These are phyloP conservation scores for Zaprionus gabonicus DNA, from an alignment of 1,140 invertebrate species.

Conservation along the genomic window DNA sequence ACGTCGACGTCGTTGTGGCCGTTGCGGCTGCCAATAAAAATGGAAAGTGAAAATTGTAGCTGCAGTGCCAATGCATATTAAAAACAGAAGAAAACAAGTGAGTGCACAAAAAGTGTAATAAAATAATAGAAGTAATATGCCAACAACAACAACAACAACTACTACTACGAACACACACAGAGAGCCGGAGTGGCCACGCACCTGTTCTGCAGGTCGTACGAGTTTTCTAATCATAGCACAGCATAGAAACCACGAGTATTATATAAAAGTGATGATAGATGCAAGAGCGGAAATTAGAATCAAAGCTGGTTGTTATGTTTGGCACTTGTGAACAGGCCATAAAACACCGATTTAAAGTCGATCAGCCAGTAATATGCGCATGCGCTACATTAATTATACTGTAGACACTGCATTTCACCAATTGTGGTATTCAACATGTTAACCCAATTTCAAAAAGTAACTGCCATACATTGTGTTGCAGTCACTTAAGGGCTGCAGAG, in stretches of 20 bases:
- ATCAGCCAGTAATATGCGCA: slow-evolving; percentile 22
- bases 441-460: slow-evolving; percentile 34
- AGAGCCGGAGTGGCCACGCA: slow-evolving; percentile 40
- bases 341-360: slow-evolving; percentile 29
- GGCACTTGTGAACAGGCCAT: slow-evolving; percentile 43
- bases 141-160: slow-evolving; percentile 14
- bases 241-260: slow-evolving; percentile 56
- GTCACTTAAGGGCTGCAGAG: not conserved
- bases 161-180: slow-evolving; percentile 34
- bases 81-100: slow-evolving; percentile 52
- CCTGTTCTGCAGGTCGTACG: slow-evolving; percentile 68
- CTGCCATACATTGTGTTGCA: not conserved
- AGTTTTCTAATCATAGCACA: slow-evolving; percentile 69
- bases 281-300: slow-evolving; percentile 43
- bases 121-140: slow-evolving; percentile 64
- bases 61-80: slow-evolving; percentile 77
- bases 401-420: slow-evolving; percentile 35
- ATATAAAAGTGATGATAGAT: slow-evolving; percentile 67
- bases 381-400: slow-evolving; percentile 17
- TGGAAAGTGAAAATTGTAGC: slow-evolving; percentile 81
- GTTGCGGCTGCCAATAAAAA: slow-evolving; percentile 70
- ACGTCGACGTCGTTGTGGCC: slow-evolving; percentile 48
- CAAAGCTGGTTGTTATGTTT: slow-evolving; percentile 53
- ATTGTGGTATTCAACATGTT: slow-evolving; percentile 25
- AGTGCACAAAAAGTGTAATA: slow-evolving; percentile 58